Evolutionary conservation across 35 echinoderm and acorn worm species (phyloP), one percentile per base, ranked within the genome.

Genomic region (Heliocidaris tuberculata): DNA sequence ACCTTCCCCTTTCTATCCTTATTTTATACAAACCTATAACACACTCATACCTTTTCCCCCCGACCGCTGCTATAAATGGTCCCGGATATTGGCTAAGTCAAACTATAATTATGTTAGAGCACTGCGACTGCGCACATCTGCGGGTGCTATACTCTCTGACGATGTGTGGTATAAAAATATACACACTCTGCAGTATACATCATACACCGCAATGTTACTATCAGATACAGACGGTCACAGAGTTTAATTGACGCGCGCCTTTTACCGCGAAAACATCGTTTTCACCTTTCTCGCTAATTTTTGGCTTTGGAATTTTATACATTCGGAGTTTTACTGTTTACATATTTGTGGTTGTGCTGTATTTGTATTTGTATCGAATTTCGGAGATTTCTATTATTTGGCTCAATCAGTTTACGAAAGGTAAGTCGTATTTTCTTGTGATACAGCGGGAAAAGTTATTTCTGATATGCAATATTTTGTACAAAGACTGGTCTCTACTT

Each of bases 31-130:
- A 42, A 3, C 35, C 35, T 19, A 78, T n/a, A 78, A 78, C 65
- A 78, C 65, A 78, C 65, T 78, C 24, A 6, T 78, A 24, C 65
- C 27, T 4, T 24, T 78, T 27, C 65, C 27, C 21, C 27, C 65
- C 65, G 7, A 78, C 65, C 65, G 65, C 27, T 78, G 65, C 65
- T 78, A 78, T 78, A 78, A 56, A 78, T 19, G 27, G 65, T 78
- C 65, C 87, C 87, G 87, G 87, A 89, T 89, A 89, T 89, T 32
- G 47, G 19, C 31, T 89, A 89, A 89, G 87, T 48, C 87, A 89
- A 89, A 89, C 15, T 48, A 47, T 89, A 89, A 89, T 89, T 48
- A 7, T 48, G 87, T 89, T 89, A 47, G 87, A 6, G 65, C 65
- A 24, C 21, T 19, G 65, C 65, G 21, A 78, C 65, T 78, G 65